Conservation (phyloP, 2,888 invertebrate genomes). For the Adelognathus sp. region DNA sequence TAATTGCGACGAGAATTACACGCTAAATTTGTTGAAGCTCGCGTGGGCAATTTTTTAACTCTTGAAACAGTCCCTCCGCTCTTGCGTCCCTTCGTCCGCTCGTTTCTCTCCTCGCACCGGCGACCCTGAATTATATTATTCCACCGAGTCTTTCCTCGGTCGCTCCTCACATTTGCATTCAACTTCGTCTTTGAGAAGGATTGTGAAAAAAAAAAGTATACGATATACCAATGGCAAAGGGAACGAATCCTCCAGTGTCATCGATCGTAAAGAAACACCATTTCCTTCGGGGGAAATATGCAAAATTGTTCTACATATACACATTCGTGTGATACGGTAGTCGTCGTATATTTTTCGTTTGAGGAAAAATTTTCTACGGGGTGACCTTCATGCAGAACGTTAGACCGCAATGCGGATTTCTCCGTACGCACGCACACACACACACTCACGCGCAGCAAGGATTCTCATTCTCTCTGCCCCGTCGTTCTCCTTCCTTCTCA, state of each 20-base stretch:
- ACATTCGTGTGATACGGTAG: not conserved
- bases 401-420: slow-evolving; percentile 73
- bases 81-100: not conserved
- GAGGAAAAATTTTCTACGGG: slow-evolving; percentile 48
- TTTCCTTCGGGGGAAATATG: not conserved
- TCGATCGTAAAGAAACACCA: slow-evolving; percentile 8
- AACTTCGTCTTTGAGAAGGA: slow-evolving; percentile 27
- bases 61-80: slow-evolving; percentile 10
- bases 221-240: not conserved
- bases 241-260: not conserved
- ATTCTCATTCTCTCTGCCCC: slow-evolving; percentile 43
- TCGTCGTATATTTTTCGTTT: slow-evolving; percentile 18
- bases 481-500: not conserved
- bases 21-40: slow-evolving; percentile 52
- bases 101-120: slow-evolving; percentile 11
- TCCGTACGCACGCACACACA: slow-evolving; percentile 58
- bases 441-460: slow-evolving; percentile 55
- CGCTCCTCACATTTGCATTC: slow-evolving; percentile 50
- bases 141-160: slow-evolving; percentile 37
- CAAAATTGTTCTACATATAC: not conserved
- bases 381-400: slow-evolving; percentile 56
- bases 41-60: slow-evolving; percentile 46
- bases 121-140: slow-evolving; percentile 54
- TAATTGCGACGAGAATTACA: slow-evolving; percentile 49
- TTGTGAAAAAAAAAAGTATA: slow-evolving; percentile 4